Evolutionary conservation across 1,140 invertebrate genomes (phyloP), one percentile per base, ranked within the genome.

Genomic region (Calephelis virginiensis): DNA sequence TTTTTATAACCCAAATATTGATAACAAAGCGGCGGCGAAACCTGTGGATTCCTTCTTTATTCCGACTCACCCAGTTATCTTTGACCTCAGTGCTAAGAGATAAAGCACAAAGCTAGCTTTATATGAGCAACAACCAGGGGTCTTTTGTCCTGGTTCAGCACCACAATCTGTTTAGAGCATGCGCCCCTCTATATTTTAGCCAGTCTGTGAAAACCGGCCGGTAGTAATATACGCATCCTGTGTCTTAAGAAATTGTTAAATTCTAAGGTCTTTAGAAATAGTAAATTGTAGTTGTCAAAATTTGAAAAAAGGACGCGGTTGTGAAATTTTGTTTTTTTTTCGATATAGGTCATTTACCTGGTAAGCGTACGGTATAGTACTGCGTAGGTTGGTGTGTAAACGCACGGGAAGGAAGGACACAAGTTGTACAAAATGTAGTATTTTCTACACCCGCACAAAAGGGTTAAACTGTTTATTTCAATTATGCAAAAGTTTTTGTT

Each of bases 1-100:
- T 40, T 53, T 64, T 64, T 63, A 13, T 53, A 53, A 45, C 14
- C 37, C 38, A 38, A 40, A 64, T 64, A 64, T 64, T 64, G 63
- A 64, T 53, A 56, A 64, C 63, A 56, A 64, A 64, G 56, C 17
- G 50, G 50, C 10, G 73, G 72, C 72, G 64, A 80, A 85, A 85
- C 80, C 81, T 85, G 82, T 85, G 77, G 82, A 78, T 79, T 85
- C 79, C 69, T 63, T 38, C 64, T 43, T 78, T 76, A 70, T 73
- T 70, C 68, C 69, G 63, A 64, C 47, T 46, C 46, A 59, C 46
- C 80, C 78, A 81, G 47, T 68, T 50, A 61, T 61, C 1, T 10
- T 60, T 63, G 78, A 79, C 61, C 78, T 14, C 37, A 14, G 11
- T 3, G 47, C 38, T 70, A 69, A 53, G 37, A 66, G 68, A 70